Base-by-base conservation (phyloP, 2,888 invertebrate species). In the Dicroscelio sp. region DNA sequence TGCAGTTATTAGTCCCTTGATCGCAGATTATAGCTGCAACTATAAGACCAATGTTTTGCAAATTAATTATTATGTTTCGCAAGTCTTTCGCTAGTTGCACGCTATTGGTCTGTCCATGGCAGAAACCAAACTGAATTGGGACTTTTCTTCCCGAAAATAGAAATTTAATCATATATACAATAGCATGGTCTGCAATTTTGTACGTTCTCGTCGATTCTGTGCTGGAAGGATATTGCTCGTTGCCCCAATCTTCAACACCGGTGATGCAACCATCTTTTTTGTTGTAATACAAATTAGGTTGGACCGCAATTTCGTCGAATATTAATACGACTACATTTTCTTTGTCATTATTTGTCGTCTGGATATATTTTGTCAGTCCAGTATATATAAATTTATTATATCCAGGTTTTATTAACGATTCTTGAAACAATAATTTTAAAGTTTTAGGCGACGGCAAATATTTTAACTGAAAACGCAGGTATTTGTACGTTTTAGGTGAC, bases 201-300 rank as follows among this genome's bases (percentile, higher is more conserved):
- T 82, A 71, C 14, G 82, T 82, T 25, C 71, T 69, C 1, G 82
- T 35, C 4, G 80, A 55, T 69, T 67, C 25, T 2, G 30, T 10
- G 1, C 8, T 10, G 5, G 12, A 23, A 12, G 3, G 38, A 43
- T 25, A 25, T 12, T n/a, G 14, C 8, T 43, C 12, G 43, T 38
- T n/a, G 10, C 67, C 80, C 69, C 33, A 80, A 35, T 80, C 80
- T 80, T 80, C 80, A 0, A 52, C 55, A 1, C 82, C 82, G n/a
- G 38, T 30, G 17, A 82, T 82, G 25, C 20, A 69, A 6, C 82
- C 82, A 14, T 71, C 38, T 6, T 33, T 69, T 30, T 82, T 69
- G 14, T 71, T 71, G 20, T 82, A 82, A 58, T 80, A 67, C 2
- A 80, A 4, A 67, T 80, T 38, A 17, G 48, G 23, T 35, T 80